Base-by-base conservation (phyloP, 2,888 invertebrate species). In the Eilema caniola region DNA sequence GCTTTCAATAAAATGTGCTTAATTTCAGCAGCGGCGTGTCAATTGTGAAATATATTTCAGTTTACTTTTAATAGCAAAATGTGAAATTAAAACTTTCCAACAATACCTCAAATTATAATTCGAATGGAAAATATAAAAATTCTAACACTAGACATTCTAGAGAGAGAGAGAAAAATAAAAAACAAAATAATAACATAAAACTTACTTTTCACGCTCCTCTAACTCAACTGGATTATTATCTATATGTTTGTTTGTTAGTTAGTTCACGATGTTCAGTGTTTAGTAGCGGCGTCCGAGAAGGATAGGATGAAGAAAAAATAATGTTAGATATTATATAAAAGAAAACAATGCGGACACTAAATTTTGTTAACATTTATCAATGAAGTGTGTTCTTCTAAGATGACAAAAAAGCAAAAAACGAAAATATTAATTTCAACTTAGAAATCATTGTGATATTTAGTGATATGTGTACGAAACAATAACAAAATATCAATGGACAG, bases 131-230 rank as follows among this genome's bases (percentile, higher is more conserved):
- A 31, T 57, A 16, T n/a, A 28, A 82, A 63, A 75, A 56, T 7
- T 61, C 67, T 67, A 67, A 24, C 14, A 76, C 78, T 84, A 83
- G 72, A 72, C 76, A 79, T 73, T 80, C 76, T 75, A 75, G 56
- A 75, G 56, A 77, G 62, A 77, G 69, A 74, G 75, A 73, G 65
- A 69, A 66, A 70, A 2, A 69, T 69, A 77, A 72, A 73, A 74
- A 0, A 70, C 61, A 41, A 69, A 62, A 72, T 66, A 25, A 61
- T 75, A 75, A 70, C 72, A 73, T 77, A 66, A 83, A 92, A 97
- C 98, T 98, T 97, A 98, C 98, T 98, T 98, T 95, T 98, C 97
- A 90, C 97, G 96, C 94, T 98, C 97, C 93, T 97, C 97, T 96
- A 97, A 95, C 91, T 97, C 97, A 94, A 97, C 96, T 81, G 97